Conservation (phyloP, 2,888 invertebrate genomes). For the Macaria liturata region DNA sequence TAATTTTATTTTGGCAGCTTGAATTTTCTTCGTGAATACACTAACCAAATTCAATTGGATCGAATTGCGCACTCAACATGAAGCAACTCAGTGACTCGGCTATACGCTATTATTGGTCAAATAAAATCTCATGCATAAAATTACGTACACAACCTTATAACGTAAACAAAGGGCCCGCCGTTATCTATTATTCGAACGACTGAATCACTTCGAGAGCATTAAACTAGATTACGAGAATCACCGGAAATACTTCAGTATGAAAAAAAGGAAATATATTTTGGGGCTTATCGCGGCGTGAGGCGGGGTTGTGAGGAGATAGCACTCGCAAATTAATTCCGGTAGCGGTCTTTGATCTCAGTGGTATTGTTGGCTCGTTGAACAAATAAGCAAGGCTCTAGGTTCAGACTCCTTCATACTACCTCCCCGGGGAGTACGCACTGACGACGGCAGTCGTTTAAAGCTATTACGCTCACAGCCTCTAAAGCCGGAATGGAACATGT, state of each 20-base stretch:
- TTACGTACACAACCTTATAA: constrained; percentile 4
- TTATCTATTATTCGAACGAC: constrained; percentile 19
- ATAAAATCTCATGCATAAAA: constrained; percentile 11
- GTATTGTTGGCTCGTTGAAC: constrained; percentile 70
- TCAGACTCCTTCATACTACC: constrained; percentile 44
- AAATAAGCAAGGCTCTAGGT: constrained; percentile 59
- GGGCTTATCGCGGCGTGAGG: constrained; percentile 51
- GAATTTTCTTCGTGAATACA: neutral
- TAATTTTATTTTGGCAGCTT: too few species aligned
- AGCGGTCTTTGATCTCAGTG: constrained; percentile 68
- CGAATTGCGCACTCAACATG: constrained; percentile 1
- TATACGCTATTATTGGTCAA: constrained; percentile 10
- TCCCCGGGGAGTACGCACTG: constrained; percentile 47
- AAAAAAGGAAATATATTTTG: constrained; percentile 57
- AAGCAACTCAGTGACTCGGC: constrained; percentile 5
- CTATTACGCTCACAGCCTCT: constrained; percentile 50
- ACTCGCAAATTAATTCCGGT: constrained; percentile 74
- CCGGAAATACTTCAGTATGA: constrained; percentile 40
- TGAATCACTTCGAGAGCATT: constrained; percentile 31
- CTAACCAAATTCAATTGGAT: constrained; percentile 1
- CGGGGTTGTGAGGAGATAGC: constrained; percentile 52
- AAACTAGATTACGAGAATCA: constrained; percentile 36
- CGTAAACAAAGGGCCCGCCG: constrained; percentile 7
- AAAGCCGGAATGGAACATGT: constrained; percentile 37
- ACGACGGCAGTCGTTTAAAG: constrained; percentile 50